Base-by-base conservation (phyloP, 2,113 vertebrate genomes). In the Psettodes erumei region DNA sequence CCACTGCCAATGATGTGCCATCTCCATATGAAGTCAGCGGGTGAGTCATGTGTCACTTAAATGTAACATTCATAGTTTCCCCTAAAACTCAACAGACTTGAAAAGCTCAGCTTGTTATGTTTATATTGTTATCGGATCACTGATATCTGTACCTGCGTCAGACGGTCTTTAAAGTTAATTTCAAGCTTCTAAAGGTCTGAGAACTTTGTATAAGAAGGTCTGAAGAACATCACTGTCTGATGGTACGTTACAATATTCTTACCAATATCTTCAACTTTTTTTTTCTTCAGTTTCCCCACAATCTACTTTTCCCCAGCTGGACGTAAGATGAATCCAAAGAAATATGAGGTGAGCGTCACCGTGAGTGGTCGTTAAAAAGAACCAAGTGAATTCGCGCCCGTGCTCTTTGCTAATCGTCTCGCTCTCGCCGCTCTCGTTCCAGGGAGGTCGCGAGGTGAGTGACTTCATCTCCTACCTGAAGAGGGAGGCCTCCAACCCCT, bases 1-100 rank as follows among this genome's bases (percentile, higher is more conserved):
- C 98, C 63, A 99, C 98, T 79, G 97, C 98, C 84, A 99, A 99
- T 48, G 98, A 99, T 71, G 98, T 99, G 85, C 98, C 98, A 84
- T 94, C 96, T 75, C 94, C 94, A 0, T 99, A 98, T 82, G 96
- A 99, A 95, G 98, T 99, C 90, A 95, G 95, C 91, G 98, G 98
- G 98, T 99, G 92, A 92, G 97, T 89, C 43, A 8, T 0, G 25
- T 28, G 2, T 33, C 3, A 1, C 1, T 38, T 32, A 6, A 5
- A 0, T 30, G 8, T 42, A 11, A 40, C 13, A 42, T 5, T 71
- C 50, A 19, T n/a, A n/a, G 3, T 28, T 56, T 33, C 18, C 10
- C 28, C 30, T n/a, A 9, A 47, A 2, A 47, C 8, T n/a, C n/a
- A 7, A n/a, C 19, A 7, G 19, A 47, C 9, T 47, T 45, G 5